Evolutionary conservation across 2,888 invertebrate genomes (phyloP).

Genomic region (Cheilosia urbana): DNA sequence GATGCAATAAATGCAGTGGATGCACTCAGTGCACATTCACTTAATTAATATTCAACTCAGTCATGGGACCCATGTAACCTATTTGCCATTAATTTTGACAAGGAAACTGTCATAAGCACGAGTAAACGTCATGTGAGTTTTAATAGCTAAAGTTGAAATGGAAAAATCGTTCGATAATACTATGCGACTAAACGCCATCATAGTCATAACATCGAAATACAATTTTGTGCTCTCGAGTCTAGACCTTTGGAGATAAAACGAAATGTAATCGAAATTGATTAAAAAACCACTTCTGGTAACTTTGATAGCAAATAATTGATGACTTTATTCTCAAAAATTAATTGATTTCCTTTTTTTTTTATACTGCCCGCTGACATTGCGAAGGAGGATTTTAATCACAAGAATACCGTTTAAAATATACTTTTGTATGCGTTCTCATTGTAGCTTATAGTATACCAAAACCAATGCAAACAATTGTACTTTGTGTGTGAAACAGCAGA

Average conservation of each 20-base stretch:
- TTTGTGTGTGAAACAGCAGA: neutral
- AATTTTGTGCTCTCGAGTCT: neutral
- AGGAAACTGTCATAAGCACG: too few species aligned
- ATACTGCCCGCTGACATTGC: neutral
- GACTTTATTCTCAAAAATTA: neutral
- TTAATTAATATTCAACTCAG: slow-evolving; percentile 18
- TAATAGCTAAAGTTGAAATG: slow-evolving; percentile 2
- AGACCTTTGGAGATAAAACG: slow-evolving; percentile 9
- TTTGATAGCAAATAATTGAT: neutral
- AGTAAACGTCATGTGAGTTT: neutral
- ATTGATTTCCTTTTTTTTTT: neutral
- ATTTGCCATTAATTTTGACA: neutral
- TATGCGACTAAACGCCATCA: slow-evolving; percentile 8
- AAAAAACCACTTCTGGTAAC: slow-evolving; percentile 1
- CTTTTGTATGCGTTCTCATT: too few species aligned
- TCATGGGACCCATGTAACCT: slow-evolving; percentile 1
- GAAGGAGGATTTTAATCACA: neutral
- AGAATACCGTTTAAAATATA: too few species aligned
- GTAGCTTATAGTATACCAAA: too few species aligned
- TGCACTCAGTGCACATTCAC: slow-evolving; percentile 21
- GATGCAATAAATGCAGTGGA: slow-evolving; percentile 3
- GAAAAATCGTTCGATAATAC: neutral
- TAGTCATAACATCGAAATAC: slow-evolving; percentile 2
- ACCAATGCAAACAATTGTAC: neutral
- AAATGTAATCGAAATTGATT: slow-evolving; percentile 21